phyloP scores from a whole-genome alignment of 2,113 vertebrate genomes.

The Eleginops maclovinus region DNA sequence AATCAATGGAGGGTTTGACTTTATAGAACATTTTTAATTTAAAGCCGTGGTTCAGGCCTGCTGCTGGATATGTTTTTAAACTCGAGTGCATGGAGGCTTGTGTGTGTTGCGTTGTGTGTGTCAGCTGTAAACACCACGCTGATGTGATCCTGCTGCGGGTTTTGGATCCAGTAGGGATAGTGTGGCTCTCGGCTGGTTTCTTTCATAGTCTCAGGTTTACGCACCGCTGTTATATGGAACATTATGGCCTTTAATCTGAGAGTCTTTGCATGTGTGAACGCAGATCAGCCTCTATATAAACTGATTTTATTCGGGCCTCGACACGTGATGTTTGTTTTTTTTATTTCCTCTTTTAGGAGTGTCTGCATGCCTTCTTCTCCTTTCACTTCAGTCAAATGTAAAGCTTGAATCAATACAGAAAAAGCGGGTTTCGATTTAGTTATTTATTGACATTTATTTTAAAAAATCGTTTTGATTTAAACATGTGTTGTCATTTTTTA shows the following conservation, averaged over 20 bases:
- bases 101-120: neutral
- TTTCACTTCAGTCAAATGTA: too few relatives aligned
- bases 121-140: constrained; percentile 20
- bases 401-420: neutral
- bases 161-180: constrained; percentile 17
- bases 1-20: neutral
- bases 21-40: neutral
- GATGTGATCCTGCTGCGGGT: constrained; percentile 26
- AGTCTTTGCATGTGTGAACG: neutral
- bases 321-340: constrained; percentile 17
- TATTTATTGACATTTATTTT: too few relatives aligned
- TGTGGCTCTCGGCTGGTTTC: constrained; percentile 7
- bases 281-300: neutral
- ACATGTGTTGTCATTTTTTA: too few relatives aligned
- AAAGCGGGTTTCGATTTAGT: neutral
- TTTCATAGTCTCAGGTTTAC: constrained; percentile 4
- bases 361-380: neutral
- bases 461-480: too few relatives aligned
- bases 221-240: constrained; percentile 1
- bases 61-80: neutral
- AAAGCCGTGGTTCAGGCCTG: neutral
- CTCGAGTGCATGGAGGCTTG: neutral
- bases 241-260: neutral
- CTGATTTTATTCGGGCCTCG: constrained; percentile 4
- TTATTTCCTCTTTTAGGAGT: constrained; percentile 3